phyloP scores from a whole-genome alignment of 2,113 vertebrate genomes.

The human region DNA sequence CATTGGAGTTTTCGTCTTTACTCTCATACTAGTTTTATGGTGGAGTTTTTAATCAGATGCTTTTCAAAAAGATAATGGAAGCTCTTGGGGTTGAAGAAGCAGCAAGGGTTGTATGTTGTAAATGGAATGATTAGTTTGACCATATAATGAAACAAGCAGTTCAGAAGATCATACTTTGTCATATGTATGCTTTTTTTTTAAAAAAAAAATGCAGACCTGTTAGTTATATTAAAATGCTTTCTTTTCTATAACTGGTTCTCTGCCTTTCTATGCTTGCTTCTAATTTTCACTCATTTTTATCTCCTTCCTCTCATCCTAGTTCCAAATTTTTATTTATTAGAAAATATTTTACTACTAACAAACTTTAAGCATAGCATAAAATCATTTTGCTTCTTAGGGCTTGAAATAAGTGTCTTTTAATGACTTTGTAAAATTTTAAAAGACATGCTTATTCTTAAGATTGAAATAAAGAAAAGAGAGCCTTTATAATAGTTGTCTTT shows the following conservation, averaged over 20 bases:
- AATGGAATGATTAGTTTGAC: not conserved
- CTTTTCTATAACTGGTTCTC: not conserved
- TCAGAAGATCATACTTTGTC: not conserved
- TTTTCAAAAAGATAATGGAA: not conserved
- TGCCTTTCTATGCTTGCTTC: not conserved
- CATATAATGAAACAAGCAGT: not conserved
- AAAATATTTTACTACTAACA: not conserved
- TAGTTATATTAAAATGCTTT: not conserved
- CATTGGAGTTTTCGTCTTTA: not conserved
- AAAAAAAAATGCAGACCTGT: not conserved
- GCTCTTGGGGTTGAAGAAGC: not conserved
- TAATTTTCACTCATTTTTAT: not conserved
- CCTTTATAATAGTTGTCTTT: not conserved
- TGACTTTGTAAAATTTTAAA: slow-evolving; percentile 7
- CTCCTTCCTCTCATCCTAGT: not conserved
- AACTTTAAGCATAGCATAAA: not conserved
- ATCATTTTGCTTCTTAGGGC: not conserved
- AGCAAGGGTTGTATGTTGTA: not conserved
- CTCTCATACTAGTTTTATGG: not conserved
- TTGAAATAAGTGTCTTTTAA: not conserved
- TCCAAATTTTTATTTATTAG: not conserved
- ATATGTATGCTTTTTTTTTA: too few species aligned
- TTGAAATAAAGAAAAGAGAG: not conserved
- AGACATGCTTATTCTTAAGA: not conserved
- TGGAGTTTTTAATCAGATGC: not conserved